Evolutionary conservation across 1,140 invertebrate species (phyloP).

Genomic region (Drusus annulatus): DNA sequence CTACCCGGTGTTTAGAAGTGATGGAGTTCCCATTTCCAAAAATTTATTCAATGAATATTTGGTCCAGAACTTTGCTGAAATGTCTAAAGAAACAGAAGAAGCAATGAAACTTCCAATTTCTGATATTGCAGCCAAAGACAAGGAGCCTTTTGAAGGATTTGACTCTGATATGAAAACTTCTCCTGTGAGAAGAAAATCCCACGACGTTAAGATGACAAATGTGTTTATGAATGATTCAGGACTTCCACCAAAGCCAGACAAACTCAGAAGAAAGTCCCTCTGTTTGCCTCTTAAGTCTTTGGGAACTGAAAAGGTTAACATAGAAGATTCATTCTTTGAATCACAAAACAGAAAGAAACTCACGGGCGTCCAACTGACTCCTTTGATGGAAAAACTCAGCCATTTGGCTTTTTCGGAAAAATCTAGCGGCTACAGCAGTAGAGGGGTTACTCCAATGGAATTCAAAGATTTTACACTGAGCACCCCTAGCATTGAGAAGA

Average conservation of each 20-base stretch:
- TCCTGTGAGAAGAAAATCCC: constrained; percentile 62
- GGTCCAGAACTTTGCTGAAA: constrained; percentile 72
- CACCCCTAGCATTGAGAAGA: constrained; percentile 53
- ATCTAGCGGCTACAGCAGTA: constrained; percentile 78
- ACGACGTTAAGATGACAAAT: constrained; percentile 16
- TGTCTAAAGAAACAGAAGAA: constrained; percentile 63
- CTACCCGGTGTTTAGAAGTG: constrained; percentile 81
- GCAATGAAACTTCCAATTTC: constrained; percentile 13
- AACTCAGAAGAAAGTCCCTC: constrained; percentile 76
- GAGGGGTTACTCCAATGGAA: constrained; percentile 78
- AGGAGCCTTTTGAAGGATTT: constrained; percentile 69
- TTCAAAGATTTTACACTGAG: constrained; percentile 69
- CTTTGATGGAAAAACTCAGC: constrained; percentile 86
- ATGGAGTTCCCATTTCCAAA: constrained; percentile 81
- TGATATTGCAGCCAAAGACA: constrained; percentile 16
- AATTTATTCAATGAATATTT: constrained; percentile 81
- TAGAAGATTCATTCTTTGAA: constrained; percentile 60
- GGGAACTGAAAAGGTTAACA: constrained; percentile 45
- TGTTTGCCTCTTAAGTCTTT: constrained; percentile 82
- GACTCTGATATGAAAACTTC: constrained; percentile 66
- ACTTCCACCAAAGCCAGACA: constrained; percentile 63
- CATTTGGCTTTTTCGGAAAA: constrained; percentile 79
- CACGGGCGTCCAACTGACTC: constrained; percentile 80
- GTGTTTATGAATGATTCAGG: constrained; percentile 25
- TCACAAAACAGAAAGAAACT: constrained; percentile 70